Percentiles rank a stretch among this genome's conserved stretches.
phyloP scores from a whole-genome alignment of 2,888 invertebrate genomes.

The Drosophila macrospina region DNA sequence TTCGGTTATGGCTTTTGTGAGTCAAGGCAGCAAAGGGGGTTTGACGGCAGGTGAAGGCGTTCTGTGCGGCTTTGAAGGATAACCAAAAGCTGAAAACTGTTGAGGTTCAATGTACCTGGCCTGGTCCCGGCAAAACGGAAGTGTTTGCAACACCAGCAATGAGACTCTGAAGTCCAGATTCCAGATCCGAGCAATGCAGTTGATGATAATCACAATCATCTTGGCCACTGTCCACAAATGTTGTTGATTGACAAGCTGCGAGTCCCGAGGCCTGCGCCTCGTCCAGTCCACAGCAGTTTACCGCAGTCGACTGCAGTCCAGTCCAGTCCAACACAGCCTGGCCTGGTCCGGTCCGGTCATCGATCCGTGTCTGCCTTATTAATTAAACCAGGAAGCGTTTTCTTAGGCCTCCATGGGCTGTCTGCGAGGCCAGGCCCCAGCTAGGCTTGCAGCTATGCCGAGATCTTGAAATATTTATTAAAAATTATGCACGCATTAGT shows the following conservation, averaged over 20 bases:
- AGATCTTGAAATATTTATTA: constrained; percentile 80
- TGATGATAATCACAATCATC: constrained; percentile 73
- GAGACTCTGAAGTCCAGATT: not conserved
- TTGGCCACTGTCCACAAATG: constrained; percentile 49
- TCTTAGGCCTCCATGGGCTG: constrained; percentile 38
- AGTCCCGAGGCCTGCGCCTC: constrained; percentile 18
- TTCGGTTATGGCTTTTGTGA: constrained; percentile 2
- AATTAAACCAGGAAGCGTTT: constrained; percentile 83
- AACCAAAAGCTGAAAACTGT: constrained; percentile 23
- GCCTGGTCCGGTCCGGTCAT: constrained; percentile 25
- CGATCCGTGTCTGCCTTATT: constrained; percentile 60
- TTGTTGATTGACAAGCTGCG: constrained; percentile 77
- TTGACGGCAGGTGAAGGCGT: not conserved
- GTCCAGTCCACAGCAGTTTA: constrained; percentile 2
- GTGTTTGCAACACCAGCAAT: constrained; percentile 57
- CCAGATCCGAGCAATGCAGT: constrained; percentile 18
- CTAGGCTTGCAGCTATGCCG: constrained; percentile 53
- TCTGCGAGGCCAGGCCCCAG: constrained; percentile 13
- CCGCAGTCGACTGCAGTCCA: too few relatives aligned
- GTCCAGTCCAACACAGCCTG: not conserved
- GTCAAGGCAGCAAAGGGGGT: not conserved
- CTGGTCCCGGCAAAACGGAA: constrained; percentile 73
- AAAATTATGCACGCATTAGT: constrained; percentile 81
- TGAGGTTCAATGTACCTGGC: constrained; percentile 58
- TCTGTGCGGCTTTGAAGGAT: constrained; percentile 42